Percentiles rank a stretch among this genome's conserved stretches.
phyloP scores from a whole-genome alignment of 2,888 invertebrate genomes.

The Trichogramma dendrolimi region DNA sequence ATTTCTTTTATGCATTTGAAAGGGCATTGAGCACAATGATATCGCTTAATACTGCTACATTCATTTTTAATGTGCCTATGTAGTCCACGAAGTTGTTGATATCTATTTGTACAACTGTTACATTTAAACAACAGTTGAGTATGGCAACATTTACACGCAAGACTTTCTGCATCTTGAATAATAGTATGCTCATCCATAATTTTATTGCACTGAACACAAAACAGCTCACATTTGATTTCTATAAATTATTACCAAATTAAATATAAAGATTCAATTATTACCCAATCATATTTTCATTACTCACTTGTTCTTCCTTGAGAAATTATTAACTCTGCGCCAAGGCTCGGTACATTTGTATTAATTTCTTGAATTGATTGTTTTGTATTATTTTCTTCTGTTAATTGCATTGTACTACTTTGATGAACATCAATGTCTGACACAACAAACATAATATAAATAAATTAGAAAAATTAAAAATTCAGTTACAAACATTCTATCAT shows the following conservation, averaged over 20 bases:
- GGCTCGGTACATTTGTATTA: conserved; percentile 21
- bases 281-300: conserved; percentile 2
- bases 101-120: conserved; percentile 27
- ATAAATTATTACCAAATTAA: conserved; percentile 4
- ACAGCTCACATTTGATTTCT: conserved; percentile 28
- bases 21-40: conserved; percentile 27
- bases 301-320: conserved; percentile 29
- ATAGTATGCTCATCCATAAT: conserved; percentile 27
- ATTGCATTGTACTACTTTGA: background rate
- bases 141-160: conserved; percentile 26
- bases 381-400: conserved; percentile 1
- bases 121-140: conserved; percentile 27
- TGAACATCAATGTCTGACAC: background rate
- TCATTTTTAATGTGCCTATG: conserved; percentile 28
- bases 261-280: background rate
- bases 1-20: conserved; percentile 28
- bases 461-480: background rate
- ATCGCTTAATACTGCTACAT: conserved; percentile 27
- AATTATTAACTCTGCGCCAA: conserved; percentile 25
- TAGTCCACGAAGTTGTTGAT: conserved; percentile 26
- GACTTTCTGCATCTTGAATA: conserved; percentile 25
- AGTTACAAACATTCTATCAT: background rate
- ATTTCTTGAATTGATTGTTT: conserved; percentile 21
- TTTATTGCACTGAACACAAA: conserved; percentile 25
- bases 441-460: background rate